A percentile compares a stretch with the other conserved stretches of the same genome.
Evolutionary conservation across 1,140 invertebrate species (phyloP).

Genomic region (Elysia chlorotica): DNA sequence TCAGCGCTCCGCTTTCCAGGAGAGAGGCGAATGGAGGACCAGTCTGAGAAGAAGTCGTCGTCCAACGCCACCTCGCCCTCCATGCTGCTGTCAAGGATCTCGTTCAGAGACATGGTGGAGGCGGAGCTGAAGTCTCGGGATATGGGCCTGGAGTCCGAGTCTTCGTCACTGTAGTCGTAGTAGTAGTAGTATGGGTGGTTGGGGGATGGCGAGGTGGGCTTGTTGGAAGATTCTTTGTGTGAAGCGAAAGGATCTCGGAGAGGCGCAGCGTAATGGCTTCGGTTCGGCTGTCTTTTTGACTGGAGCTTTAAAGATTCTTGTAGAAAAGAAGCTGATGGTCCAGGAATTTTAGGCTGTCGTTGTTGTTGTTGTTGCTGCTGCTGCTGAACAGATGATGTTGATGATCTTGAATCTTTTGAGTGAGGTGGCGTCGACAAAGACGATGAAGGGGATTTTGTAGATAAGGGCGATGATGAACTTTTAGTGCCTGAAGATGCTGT

Average conservation of each 20-base stretch:
- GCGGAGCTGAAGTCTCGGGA: conserved; percentile 43
- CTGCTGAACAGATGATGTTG: neutral
- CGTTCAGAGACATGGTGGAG: conserved; percentile 50
- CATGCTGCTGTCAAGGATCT: conserved; percentile 45
- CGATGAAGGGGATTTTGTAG: too few relatives aligned
- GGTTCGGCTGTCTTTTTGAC: neutral
- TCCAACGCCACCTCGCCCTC: conserved; percentile 44
- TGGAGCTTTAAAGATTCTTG: too few relatives aligned
- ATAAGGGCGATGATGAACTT: too few relatives aligned
- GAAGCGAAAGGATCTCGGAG: conserved; percentile 12
- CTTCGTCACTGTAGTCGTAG: conserved; percentile 56
- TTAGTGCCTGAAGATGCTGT: too few relatives aligned
- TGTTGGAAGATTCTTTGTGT: neutral
- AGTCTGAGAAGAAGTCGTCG: conserved; percentile 47
- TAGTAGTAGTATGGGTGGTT: conserved; percentile 47
- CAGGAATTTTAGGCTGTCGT: too few relatives aligned
- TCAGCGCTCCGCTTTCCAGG: conserved; percentile 22
- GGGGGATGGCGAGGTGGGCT: conserved; percentile 21
- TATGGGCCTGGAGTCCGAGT: conserved; percentile 48
- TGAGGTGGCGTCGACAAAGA: too few relatives aligned
- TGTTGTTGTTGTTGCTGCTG: too few relatives aligned
- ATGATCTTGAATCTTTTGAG: too few relatives aligned
- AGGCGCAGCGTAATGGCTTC: neutral
- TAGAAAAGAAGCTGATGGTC: too few relatives aligned
- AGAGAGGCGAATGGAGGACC: conserved; percentile 32